Evolutionary conservation across 2,113 vertebrate species (phyloP).

Genomic region (Cavia porcellus): DNA sequence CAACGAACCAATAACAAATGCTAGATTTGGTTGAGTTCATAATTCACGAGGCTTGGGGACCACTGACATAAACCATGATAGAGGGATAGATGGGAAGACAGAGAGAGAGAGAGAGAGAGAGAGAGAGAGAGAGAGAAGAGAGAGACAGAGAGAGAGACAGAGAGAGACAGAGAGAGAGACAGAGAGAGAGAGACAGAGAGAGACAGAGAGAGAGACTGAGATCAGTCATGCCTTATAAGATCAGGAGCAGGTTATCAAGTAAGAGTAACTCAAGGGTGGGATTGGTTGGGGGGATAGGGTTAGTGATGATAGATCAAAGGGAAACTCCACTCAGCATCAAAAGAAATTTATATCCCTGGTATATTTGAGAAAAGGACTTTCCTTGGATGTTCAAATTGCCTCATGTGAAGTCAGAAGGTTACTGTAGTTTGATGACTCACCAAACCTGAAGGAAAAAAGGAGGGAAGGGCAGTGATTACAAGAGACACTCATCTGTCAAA

Average conservation of each 20-base stretch:
- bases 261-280: not conserved
- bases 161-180: no score
- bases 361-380: conserved; percentile 38
- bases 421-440: conserved; percentile 1
- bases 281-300: not conserved
- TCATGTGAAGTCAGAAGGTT: not conserved
- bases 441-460: not conserved
- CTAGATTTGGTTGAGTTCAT: no score
- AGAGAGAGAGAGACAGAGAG: no score
- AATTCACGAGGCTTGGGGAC: no score
- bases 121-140: no score
- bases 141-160: no score
- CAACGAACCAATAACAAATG: no score
- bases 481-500: conserved; percentile 10
- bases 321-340: not conserved
- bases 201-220: no score
- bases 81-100: not conserved
- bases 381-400: not conserved
- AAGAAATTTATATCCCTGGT: not conserved
- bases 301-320: not conserved
- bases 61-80: no score
- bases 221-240: not conserved
- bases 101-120: not conserved
- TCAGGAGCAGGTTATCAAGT: conserved; percentile 12
- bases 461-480: not conserved